Evolutionary conservation across 2,797 vertebrate species (phyloP).

Genomic region (Zalophus californianus): DNA sequence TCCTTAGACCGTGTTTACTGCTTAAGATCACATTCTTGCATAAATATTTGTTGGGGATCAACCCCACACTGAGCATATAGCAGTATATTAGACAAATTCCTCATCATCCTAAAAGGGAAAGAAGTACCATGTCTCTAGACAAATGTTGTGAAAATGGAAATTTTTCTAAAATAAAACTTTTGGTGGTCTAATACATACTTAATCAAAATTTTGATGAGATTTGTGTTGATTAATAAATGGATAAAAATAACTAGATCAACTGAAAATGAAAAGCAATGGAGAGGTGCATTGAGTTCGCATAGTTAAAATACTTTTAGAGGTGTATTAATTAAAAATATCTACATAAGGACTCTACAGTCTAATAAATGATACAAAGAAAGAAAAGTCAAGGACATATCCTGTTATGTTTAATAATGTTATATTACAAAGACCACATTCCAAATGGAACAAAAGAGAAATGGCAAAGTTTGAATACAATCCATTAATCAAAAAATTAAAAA

Average conservation of each 20-base stretch:
- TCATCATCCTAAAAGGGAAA: conserved; percentile 16
- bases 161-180: conserved; percentile 17
- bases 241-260: neutral
- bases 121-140: neutral
- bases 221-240: neutral
- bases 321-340: neutral
- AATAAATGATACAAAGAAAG: neutral
- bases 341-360: neutral
- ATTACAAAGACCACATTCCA: neutral
- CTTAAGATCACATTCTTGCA: neutral
- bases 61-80: neutral
- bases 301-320: neutral
- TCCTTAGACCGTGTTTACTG: neutral
- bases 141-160: neutral
- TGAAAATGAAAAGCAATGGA: neutral
- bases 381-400: neutral
- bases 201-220: neutral
- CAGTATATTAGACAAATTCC: neutral
- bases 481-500: neutral
- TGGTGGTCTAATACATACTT: neutral
- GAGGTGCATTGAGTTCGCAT: neutral
- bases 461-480: neutral
- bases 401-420: neutral
- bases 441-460: neutral
- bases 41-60: neutral